These are phyloP conservation scores for Porites evermanni DNA, from an alignment of 92 coral and sea anemone genomes.

Conservation along the genomic window DNA sequence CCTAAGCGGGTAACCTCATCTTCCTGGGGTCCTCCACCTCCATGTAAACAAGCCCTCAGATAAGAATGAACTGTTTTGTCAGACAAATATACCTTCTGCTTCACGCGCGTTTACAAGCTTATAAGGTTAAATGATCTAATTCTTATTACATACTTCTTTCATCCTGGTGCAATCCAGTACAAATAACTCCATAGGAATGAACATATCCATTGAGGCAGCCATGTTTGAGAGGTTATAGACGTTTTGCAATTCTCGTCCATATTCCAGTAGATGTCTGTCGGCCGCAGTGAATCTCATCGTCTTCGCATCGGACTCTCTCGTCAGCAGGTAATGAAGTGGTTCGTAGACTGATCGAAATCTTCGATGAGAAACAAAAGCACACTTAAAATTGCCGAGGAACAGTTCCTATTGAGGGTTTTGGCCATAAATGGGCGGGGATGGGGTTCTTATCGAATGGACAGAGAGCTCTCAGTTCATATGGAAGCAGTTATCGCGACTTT, in stretches of 20 bases:
- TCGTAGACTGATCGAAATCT: slow-evolving; percentile 89
- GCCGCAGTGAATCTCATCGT: slow-evolving; percentile 76
- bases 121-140: not conserved
- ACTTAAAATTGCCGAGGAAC: not conserved
- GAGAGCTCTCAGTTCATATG: no score
- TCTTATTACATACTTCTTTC: slow-evolving; percentile 67
- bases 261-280: slow-evolving; percentile 82
- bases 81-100: not conserved
- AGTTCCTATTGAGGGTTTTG: no score
- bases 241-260: slow-evolving; percentile 84
- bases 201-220: slow-evolving; percentile 87
- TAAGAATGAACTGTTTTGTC: not conserved
- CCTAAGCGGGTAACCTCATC: no score
- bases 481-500: no score
- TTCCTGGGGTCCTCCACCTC: no score
- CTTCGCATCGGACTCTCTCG: slow-evolving; percentile 73
- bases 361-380: not conserved
- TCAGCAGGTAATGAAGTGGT: slow-evolving; percentile 76
- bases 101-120: not conserved
- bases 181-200: slow-evolving; percentile 94
- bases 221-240: slow-evolving; percentile 74
- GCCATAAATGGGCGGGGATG: not conserved
- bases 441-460: no score
- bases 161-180: slow-evolving; percentile 84
- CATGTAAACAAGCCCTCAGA: no score